Conservation (phyloP, 1,140 invertebrate species). For the Drosophila ambigua region DNA sequence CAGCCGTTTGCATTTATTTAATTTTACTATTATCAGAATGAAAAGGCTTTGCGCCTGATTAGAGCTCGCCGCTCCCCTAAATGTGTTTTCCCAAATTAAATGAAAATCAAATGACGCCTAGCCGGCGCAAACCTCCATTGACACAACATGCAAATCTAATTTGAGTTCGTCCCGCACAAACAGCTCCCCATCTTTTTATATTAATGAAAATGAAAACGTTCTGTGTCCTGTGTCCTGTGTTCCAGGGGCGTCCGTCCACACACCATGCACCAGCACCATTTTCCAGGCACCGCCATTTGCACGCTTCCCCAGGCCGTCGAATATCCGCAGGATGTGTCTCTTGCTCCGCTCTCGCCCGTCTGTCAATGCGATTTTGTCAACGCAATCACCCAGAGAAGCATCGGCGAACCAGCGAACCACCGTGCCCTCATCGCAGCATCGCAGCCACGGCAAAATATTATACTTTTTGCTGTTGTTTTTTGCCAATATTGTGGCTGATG, state of each 20-base stretch:
- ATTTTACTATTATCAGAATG: constrained; percentile 79
- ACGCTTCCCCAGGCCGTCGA: constrained; percentile 42
- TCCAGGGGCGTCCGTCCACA: constrained; percentile 42
- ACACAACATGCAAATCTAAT: constrained; percentile 63
- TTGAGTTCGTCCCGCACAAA: constrained; percentile 41
- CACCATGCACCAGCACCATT: neutral
- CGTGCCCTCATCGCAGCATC: constrained; percentile 10
- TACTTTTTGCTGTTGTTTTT: constrained; percentile 60
- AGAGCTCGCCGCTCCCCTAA: constrained; percentile 47
- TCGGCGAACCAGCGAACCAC: constrained; percentile 16
- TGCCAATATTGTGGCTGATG: constrained; percentile 49
- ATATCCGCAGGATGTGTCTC: constrained; percentile 73
- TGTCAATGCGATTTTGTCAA: constrained; percentile 76
- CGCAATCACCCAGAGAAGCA: constrained; percentile 60
- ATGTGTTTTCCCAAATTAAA: constrained; percentile 67
- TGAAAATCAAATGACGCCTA: constrained; percentile 56
- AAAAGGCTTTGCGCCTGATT: constrained; percentile 80
- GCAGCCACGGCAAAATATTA: constrained; percentile 30
- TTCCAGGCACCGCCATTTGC: constrained; percentile 8
- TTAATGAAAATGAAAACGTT: constrained; percentile 46
- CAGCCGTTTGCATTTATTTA: constrained; percentile 79
- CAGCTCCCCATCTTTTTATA: constrained; percentile 51
- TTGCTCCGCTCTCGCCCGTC: constrained; percentile 14
- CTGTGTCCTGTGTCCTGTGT: constrained; percentile 1
- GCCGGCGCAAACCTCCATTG: constrained; percentile 39